Percentiles rank a stretch among this genome's conserved stretches.
These are phyloP conservation scores for Subacronicta megacephala DNA, from an alignment of 2,888 invertebrate genomes.

Conservation along the genomic window DNA sequence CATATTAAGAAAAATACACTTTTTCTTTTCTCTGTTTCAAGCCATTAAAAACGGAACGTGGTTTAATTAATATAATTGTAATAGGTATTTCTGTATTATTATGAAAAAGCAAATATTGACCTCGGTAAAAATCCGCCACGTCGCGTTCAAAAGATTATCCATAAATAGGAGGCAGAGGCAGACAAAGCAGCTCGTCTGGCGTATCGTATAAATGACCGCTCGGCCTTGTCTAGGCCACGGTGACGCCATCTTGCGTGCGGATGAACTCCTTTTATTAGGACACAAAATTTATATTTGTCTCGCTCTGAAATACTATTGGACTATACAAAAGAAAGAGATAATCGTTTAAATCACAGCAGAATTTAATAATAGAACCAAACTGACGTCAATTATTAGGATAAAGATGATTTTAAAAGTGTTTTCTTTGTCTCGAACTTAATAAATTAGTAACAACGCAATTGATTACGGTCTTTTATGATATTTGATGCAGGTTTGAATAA, in stretches of 20 bases:
- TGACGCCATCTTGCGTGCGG: conserved; percentile 87
- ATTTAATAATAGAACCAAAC: conserved; percentile 71
- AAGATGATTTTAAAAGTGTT: conserved; percentile 42
- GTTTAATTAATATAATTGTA: conserved; percentile 13
- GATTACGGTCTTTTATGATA: conserved; percentile 14
- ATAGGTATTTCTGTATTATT: conserved; percentile 26
- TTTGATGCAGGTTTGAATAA: conserved; percentile 27
- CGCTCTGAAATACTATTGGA: conserved; percentile 61
- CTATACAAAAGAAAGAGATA: conserved; percentile 63
- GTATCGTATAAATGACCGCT: conserved; percentile 86
- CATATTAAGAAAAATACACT: conserved; percentile 36
- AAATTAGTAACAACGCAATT: conserved; percentile 15
- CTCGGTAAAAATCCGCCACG: conserved; percentile 61
- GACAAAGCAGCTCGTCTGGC: conserved; percentile 82
- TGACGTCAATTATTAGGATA: conserved; percentile 56
- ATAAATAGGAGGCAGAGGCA: conserved; percentile 69
- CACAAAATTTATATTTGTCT: conserved; percentile 76
- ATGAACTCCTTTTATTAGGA: conserved; percentile 83
- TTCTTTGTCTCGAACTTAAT: conserved; percentile 45
- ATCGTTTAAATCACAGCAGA: conserved; percentile 54
- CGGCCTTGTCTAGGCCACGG: conserved; percentile 89
- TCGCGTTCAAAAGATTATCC: conserved; percentile 62
- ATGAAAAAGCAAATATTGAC: conserved; percentile 25
- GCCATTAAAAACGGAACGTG: conserved; percentile 15
- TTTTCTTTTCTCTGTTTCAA: conserved; percentile 30